phyloP scores from a whole-genome alignment of 1,140 invertebrate species.

The Pteromalus puparum region DNA sequence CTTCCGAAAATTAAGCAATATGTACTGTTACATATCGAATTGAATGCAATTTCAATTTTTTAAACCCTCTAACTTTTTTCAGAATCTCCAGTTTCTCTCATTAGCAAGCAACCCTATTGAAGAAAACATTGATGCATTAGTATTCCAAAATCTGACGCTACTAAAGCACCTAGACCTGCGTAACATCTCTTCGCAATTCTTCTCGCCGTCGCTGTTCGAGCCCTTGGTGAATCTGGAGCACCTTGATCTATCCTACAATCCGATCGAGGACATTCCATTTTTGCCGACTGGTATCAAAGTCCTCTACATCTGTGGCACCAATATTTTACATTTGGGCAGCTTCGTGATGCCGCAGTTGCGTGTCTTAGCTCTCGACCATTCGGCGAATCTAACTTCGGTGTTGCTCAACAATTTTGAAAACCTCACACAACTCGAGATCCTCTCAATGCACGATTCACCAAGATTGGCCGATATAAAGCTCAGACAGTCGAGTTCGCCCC shows the following conservation, averaged over 20 bases:
- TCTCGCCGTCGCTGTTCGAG: constrained; percentile 65
- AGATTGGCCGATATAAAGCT: constrained; percentile 60
- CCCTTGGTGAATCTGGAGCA: constrained; percentile 62
- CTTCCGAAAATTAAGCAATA: too few relatives aligned
- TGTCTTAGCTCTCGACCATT: constrained; percentile 64
- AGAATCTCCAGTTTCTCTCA: constrained; percentile 68
- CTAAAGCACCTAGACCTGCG: constrained; percentile 65
- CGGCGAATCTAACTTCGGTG: constrained; percentile 64
- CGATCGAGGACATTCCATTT: constrained; percentile 64
- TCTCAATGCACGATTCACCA: constrained; percentile 62
- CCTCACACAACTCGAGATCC: constrained; percentile 62
- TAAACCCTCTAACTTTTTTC: constrained; percentile 13
- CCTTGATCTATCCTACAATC: constrained; percentile 68
- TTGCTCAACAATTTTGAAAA: constrained; percentile 69
- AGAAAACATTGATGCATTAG: constrained; percentile 67
- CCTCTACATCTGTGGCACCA: constrained; percentile 68
- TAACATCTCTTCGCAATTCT: constrained; percentile 64
- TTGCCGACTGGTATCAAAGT: constrained; percentile 62
- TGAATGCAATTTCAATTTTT: not conserved
- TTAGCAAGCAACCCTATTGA: constrained; percentile 69
- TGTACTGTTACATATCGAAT: too few relatives aligned
- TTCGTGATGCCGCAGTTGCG: constrained; percentile 63
- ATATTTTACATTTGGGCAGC: constrained; percentile 59
- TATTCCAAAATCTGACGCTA: constrained; percentile 63
- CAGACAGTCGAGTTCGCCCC: constrained; percentile 53